These are phyloP conservation scores for Apodemus agrarius DNA, from an alignment of 2,797 vertebrate species.

Conservation along the genomic window DNA sequence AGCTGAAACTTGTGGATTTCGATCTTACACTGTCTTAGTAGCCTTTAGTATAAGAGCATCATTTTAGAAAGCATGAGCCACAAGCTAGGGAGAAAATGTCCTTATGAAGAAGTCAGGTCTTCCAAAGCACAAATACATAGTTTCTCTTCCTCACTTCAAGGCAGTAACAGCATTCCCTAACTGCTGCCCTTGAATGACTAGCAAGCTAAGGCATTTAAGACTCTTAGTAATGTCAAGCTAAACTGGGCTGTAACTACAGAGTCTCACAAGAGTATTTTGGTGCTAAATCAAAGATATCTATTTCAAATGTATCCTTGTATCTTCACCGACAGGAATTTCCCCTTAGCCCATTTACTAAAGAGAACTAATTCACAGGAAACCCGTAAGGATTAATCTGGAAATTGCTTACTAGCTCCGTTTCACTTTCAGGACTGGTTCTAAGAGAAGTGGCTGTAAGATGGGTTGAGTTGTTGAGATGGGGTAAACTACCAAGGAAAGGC, in stretches of 20 bases:
- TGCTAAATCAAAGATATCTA: slow-evolving; percentile 36
- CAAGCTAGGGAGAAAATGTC: neutral
- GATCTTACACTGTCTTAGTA: neutral
- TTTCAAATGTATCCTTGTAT: slow-evolving; percentile 50
- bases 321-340: neutral
- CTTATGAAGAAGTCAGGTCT: neutral
- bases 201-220: neutral
- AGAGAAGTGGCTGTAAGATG: slow-evolving; percentile 72
- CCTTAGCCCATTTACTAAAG: neutral
- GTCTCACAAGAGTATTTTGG: neutral
- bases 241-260: neutral
- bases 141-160: slow-evolving; percentile 34
- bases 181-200: neutral
- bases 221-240: neutral
- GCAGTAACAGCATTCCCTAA: slow-evolving; percentile 17
- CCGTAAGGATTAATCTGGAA: slow-evolving; percentile 57
- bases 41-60: neutral
- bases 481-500: slow-evolving; percentile 86
- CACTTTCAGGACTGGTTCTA: slow-evolving; percentile 75
- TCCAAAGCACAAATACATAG: slow-evolving; percentile 14
- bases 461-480: slow-evolving; percentile 72
- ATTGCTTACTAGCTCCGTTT: slow-evolving; percentile 84
- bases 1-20: neutral
- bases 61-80: neutral
- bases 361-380: slow-evolving; percentile 47